phyloP scores from a whole-genome alignment of 2,888 invertebrate genomes.

The Lycocerus yunnanus region DNA sequence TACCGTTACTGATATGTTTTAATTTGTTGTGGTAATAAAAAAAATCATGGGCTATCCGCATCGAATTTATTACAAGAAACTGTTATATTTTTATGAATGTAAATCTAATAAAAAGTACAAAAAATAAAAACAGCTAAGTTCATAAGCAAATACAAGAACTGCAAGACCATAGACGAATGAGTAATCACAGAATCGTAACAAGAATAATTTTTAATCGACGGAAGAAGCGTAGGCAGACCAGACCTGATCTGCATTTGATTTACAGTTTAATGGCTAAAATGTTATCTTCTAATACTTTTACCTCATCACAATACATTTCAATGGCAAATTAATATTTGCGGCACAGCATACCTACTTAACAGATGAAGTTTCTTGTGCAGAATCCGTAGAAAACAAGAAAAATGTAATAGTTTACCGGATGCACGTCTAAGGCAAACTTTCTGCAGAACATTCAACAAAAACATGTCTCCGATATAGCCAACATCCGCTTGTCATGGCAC shows the following conservation, averaged over 20 bases:
- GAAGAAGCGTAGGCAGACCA: neutral
- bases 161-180: neutral
- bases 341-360: neutral
- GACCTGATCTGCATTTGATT: neutral
- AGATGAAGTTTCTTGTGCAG: constrained; percentile 4
- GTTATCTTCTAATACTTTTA: neutral
- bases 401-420: constrained; percentile 21
- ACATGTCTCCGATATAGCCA: constrained; percentile 19
- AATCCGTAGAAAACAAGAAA: constrained; percentile 16
- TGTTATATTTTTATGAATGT: neutral
- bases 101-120: neutral
- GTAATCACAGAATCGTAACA: neutral
- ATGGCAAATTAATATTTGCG: neutral
- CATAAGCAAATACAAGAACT: neutral
- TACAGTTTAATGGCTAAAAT: neutral
- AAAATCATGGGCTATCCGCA: neutral
- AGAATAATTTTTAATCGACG: neutral
- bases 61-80: neutral
- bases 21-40: neutral
- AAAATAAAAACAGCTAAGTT: neutral
- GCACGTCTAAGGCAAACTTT: constrained; percentile 20
- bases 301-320: neutral
- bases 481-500: constrained; percentile 23
- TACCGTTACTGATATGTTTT: no score
- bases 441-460: constrained; percentile 20